phyloP scores from a whole-genome alignment of 2,888 invertebrate genomes.

The Agonopterix subpropinquella region DNA sequence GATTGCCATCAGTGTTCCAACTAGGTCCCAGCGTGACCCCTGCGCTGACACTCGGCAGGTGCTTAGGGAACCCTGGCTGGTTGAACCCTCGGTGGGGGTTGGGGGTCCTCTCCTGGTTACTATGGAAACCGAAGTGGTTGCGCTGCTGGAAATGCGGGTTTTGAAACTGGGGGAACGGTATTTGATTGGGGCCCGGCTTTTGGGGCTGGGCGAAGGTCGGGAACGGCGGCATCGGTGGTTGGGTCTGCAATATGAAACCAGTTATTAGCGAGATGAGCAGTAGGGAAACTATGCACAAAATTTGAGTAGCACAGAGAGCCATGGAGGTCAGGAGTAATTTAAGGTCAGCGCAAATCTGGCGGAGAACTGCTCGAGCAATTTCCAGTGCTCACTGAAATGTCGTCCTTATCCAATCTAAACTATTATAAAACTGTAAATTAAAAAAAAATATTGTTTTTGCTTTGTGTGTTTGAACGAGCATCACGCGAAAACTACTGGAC shows the following conservation, averaged over 20 bases:
- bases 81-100: conserved; percentile 9
- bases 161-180: conserved; percentile 47
- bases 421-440: too few species aligned
- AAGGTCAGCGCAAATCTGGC: too few species aligned
- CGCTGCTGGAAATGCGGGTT: conserved; percentile 37
- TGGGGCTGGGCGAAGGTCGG: conserved; percentile 36
- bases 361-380: too few species aligned
- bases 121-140: conserved; percentile 15
- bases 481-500: too few species aligned
- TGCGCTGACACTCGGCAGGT: conserved; percentile 33
- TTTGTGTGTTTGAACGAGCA: too few species aligned
- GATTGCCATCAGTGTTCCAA: conserved; percentile 26
- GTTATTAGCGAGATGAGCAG: too few species aligned
- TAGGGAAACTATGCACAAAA: too few species aligned
- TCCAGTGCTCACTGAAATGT: too few species aligned
- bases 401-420: too few species aligned
- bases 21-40: conserved; percentile 36
- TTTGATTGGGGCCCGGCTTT: conserved; percentile 34
- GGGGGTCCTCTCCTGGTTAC: conserved; percentile 5
- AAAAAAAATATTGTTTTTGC: too few species aligned
- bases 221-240: conserved; percentile 37
- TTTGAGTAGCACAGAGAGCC: too few species aligned
- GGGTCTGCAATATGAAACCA: conserved; percentile 7
- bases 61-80: conserved; percentile 32
- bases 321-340: too few species aligned